Evolutionary conservation across 2,113 vertebrate species (phyloP), one percentile per base, ranked within the genome.

Genomic region (Heliornis fulica): DNA sequence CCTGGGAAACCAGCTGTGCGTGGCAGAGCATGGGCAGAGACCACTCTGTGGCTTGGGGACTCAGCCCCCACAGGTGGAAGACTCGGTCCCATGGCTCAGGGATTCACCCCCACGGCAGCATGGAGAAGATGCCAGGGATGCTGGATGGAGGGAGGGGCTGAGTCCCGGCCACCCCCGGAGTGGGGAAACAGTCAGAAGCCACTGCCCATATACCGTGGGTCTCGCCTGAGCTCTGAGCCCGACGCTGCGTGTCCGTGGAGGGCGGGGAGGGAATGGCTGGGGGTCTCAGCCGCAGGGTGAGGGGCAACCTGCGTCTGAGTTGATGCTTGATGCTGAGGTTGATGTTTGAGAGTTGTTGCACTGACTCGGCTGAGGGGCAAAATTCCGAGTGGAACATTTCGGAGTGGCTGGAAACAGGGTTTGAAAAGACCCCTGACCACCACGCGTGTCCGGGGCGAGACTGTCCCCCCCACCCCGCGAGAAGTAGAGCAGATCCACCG

Each of bases 401-500:
- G 5, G 56, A 13, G 77, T 9, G 7, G 74, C 87, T 69, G 80
- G 83, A 85, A 92, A n/a, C n/a, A n/a, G n/a, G n/a, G n/a, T n/a
- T n/a, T n/a, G n/a, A n/a, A n/a, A n/a, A n/a, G n/a, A n/a, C n/a
- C n/a, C n/a, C n/a, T n/a, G n/a, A n/a, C n/a, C n/a, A n/a, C n/a
- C n/a, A n/a, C 50, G 64, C 7, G 66, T 74, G 87, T 29, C 77
- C 77, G 96, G 87, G 59, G 40, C 50, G 6, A 84, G 84, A 59
- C 51, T 65, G 84, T 38, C 46, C 36, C 43, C 48, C 36, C 53
- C 4, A 8, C 1, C 13, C 11, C 9, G 31, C 5, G 69, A 91
- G 94, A 94, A 74, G 36, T 15, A 65, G 88, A 97, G 90, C 34
- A 93, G 84, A 95, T 90, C 91, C 59, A 56, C 69, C 90, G 54